phyloP scores from a whole-genome alignment of 2,797 vertebrate genomes.

The Allobates femoralis region DNA sequence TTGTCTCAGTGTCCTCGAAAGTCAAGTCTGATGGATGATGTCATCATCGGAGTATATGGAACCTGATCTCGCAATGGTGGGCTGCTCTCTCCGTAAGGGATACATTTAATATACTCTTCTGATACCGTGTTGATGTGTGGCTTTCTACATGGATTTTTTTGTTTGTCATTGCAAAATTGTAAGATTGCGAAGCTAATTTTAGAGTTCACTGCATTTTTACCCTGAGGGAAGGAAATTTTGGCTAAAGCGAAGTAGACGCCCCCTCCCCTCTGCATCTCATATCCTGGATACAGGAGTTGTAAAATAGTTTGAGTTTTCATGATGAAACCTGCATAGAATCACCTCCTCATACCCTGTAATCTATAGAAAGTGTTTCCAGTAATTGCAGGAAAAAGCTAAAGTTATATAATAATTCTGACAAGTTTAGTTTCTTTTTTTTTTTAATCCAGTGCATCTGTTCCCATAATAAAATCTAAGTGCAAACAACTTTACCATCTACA shows the following conservation, averaged over 20 bases:
- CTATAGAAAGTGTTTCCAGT: neutral
- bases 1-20: slow-evolving; percentile 46
- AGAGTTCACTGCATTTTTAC: slow-evolving; percentile 30
- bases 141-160: slow-evolving; percentile 37
- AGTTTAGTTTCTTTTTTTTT: neutral
- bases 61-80: slow-evolving; percentile 36
- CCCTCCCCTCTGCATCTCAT: slow-evolving; percentile 11
- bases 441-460: neutral
- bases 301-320: neutral
- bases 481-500: too few relatives aligned
- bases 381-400: neutral
- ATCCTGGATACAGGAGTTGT: neutral
- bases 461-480: too few relatives aligned
- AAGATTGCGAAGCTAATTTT: slow-evolving; percentile 19
- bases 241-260: slow-evolving; percentile 18
- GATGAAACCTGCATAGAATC: slow-evolving; percentile 31
- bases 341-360: neutral
- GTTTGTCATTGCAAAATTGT: slow-evolving; percentile 19
- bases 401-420: neutral
- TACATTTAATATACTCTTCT: slow-evolving; percentile 43
- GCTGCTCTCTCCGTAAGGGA: slow-evolving; percentile 33
- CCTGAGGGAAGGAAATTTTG: slow-evolving; percentile 40
- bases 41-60: slow-evolving; percentile 49
- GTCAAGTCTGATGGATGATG: slow-evolving; percentile 54
- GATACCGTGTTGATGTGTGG: slow-evolving; percentile 31